Evolutionary conservation across 2,888 invertebrate species (phyloP), one percentile per base, ranked within the genome.

Genomic region (Oligia strigilis): DNA sequence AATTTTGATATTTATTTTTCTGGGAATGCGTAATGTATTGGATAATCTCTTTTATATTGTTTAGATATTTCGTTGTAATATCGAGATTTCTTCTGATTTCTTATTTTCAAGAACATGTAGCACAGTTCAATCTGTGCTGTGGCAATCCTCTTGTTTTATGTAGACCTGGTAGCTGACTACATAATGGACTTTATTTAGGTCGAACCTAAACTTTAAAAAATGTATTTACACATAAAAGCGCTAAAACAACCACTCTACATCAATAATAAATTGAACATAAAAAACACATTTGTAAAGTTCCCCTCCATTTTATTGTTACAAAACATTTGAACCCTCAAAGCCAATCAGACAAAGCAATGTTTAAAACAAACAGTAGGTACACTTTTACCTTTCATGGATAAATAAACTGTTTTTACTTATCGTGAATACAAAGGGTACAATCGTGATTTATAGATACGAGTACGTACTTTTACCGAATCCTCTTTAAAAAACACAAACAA

Each of bases 371-470:
- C 58, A 70, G 55, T n/a, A n/a, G n/a, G n/a, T 19, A 72, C 65
- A 69, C 65, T 77, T 71, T 80, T 70, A 73, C 74, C 43, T 78
- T 62, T 69, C 84, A 88, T 87, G 66, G 74, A 89, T 87, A 84
- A 86, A 86, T 82, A 86, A 85, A 77, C 62, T 40, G 65, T 80
- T 83, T 75, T 36, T 62, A 85, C 86, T 74, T 85, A 85, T 77
- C 86, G 36, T 43, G 76, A 69, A 72, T 6, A 84, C 72, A 84
- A 85, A 69, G 70, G 69, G 71, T 76, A 77, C 58, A 73, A 88
- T 75, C 64, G 19, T 70, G 77, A 82, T 88, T 86, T 77, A 88
- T 88, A 72, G 75, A 84, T 69, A 74, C 55, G 65, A 40, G 60
- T 49, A 49, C 11, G 49, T 72, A 76, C 77, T 64, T 80, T 74